phyloP scores from a whole-genome alignment of 2,113 vertebrate species.

The Megaptera novaeangliae region DNA sequence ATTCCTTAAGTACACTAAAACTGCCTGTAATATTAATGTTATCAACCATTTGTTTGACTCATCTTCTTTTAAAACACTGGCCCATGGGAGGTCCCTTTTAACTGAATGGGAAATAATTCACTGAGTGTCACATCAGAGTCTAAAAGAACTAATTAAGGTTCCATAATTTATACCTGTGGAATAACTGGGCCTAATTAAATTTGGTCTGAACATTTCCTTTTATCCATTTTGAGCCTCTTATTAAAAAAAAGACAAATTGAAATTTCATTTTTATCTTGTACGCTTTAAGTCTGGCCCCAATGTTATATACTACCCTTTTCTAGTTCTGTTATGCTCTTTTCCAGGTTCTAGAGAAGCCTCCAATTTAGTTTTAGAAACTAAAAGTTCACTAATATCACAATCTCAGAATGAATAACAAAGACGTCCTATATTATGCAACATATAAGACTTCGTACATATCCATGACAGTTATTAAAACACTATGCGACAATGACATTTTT shows the following conservation, averaged over 20 bases:
- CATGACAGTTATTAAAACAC: background rate
- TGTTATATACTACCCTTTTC: background rate
- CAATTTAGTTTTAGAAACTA: background rate
- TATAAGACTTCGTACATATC: background rate
- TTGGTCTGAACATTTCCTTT: background rate
- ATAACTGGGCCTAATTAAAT: background rate
- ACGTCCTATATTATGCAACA: background rate
- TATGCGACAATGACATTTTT: background rate
- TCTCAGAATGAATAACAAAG: background rate
- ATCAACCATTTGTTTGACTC: background rate
- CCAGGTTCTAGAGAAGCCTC: background rate
- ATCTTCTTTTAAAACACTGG: background rate
- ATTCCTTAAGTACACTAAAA: background rate
- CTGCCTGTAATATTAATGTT: background rate
- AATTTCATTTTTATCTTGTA: background rate
- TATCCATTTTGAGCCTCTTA: background rate
- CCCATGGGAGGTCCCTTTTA: background rate
- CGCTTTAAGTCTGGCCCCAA: background rate
- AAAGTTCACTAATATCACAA: background rate
- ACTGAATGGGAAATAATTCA: constrained; percentile 6
- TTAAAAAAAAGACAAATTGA: background rate
- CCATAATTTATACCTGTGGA: background rate
- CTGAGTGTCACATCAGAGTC: background rate
- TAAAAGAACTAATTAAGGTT: background rate
- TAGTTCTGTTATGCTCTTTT: background rate